Evolutionary conservation across 1,140 invertebrate species (phyloP), one percentile per base, ranked within the genome.

Genomic region (Diploscapter pachys): DNA sequence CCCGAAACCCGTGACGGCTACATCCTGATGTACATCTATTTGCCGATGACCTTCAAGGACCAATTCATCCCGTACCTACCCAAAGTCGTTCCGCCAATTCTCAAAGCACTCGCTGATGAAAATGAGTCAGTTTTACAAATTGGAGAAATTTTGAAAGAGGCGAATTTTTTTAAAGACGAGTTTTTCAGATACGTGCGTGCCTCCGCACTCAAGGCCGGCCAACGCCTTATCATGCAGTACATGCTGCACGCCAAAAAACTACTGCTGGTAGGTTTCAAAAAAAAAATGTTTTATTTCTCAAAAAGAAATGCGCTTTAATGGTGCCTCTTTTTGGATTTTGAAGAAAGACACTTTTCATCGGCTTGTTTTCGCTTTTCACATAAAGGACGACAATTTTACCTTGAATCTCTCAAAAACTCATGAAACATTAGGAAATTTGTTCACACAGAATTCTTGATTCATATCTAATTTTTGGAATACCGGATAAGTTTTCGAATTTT

Each of bases 1-100:
- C 69, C 75, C 49, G 75, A 76, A 57, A 94, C 98, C 79, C 93
- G 94, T 9, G 97, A 99, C 88, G 97, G 97, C 51, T 99, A 99
- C 87, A 97, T 99, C 64, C 97, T 99, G 93, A 95, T 99, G 93
- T 99, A 98, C 86, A 99, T 99, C 85, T 99, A 98, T 86, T 93
- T 99, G 91, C 97, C 97, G 1, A 91, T 92, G 75, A 94, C 95
- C 2, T 98, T 99, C 87, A 93, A 92, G 3, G 90, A 92, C 65
- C 93, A 95, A 82, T 99, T 99, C 86, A 92, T 93, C 4, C 92
- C 92, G 0, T 99, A 98, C 86, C 96, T 99, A 81, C 93, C 94
- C 0, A 92, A 94, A 85, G 97, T 99, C 75, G 95, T 99, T 80
- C 97, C 94, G 86, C 95, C 96, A 0, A 98, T 99, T 81, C 87